These are phyloP conservation scores for Pseudococcus jackbeardsleyi DNA, from an alignment of 2,888 invertebrate genomes.

Conservation along the genomic window DNA sequence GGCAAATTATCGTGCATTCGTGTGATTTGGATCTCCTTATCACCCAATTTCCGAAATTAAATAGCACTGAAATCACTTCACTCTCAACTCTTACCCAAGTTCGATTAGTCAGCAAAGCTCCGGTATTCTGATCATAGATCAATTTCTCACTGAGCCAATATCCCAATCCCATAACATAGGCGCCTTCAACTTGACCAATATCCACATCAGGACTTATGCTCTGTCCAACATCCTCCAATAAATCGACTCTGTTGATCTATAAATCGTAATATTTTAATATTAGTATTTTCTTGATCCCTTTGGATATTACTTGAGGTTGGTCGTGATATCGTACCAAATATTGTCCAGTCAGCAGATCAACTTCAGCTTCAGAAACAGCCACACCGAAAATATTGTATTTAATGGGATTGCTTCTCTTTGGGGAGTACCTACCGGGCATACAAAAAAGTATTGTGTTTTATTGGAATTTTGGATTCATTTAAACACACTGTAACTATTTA, in stretches of 20 bases:
- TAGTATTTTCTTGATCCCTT: too few species aligned
- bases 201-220: slow-evolving; percentile 97
- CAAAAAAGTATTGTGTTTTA: not conserved
- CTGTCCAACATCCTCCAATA: slow-evolving; percentile 96
- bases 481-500: not conserved
- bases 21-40: not conserved
- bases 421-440: not conserved
- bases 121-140: slow-evolving; percentile 60
- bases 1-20: not conserved
- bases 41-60: not conserved
- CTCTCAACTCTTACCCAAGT: slow-evolving; percentile 63
- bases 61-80: not conserved
- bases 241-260: slow-evolving; percentile 86
- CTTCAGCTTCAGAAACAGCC: slow-evolving; percentile 90
- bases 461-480: not conserved
- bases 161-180: slow-evolving; percentile 80
- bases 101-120: slow-evolving; percentile 61
- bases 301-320: not conserved
- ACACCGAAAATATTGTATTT: slow-evolving; percentile 76
- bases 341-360: slow-evolving; percentile 94
- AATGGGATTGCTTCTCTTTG: not conserved
- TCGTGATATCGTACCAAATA: slow-evolving; percentile 76
- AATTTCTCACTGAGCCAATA: slow-evolving; percentile 66
- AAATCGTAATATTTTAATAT: slow-evolving; percentile 16
- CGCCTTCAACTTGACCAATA: slow-evolving; percentile 97